Evolutionary conservation across 2,888 invertebrate genomes (phyloP), one percentile per base, ranked within the genome.

Genomic region (Andrena bucephala): DNA sequence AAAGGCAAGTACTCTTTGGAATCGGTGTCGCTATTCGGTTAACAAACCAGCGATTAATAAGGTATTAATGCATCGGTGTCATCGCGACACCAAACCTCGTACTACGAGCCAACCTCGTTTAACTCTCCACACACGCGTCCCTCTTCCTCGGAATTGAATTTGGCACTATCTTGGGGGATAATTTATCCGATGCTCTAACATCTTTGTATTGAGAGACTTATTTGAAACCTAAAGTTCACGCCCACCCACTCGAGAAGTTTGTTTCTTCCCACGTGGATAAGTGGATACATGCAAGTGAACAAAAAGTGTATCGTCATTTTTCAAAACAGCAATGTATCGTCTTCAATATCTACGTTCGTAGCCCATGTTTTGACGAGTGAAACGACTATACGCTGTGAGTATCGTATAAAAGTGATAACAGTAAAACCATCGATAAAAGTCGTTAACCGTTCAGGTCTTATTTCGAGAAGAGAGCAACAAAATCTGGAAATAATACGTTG

Each of bases 131-230:
- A 42, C 70, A 67, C 42, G 50, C 66, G 36, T 67, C 10, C 10
- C 20, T 80, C 79, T 70, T 77, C 59, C 69, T 52, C n/a, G 33
- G 52, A 60, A 80, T 80, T 77, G 69, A 70, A 71, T 80, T 77
- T 80, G 79, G 70, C 77, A 78, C 72, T 69, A 81, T 78, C 67
- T 78, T 78, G 54, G 78, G 63, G 52, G 68, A 65, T 68, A 63
- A 68, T 68, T 63, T 68, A 72, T 52, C 65, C 36, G 60, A 57
- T 52, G 48, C 60, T 24, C 62, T 54, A n/a, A n/a, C 8, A 16
- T 20, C 33, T 57, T 50, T 60, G 27, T 8, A 75, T 68, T 33
- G 20, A 33, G 33, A 67, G 67, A 50, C 50, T 69, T 77, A 69
- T 57, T 50, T 20, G 24, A 36, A 57, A 10, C n/a, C 42, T 20